Percentiles rank a stretch among this genome's conserved stretches.
These are phyloP conservation scores for Pithys albifrons DNA, from an alignment of 2,113 vertebrate genomes.

Conservation along the genomic window DNA sequence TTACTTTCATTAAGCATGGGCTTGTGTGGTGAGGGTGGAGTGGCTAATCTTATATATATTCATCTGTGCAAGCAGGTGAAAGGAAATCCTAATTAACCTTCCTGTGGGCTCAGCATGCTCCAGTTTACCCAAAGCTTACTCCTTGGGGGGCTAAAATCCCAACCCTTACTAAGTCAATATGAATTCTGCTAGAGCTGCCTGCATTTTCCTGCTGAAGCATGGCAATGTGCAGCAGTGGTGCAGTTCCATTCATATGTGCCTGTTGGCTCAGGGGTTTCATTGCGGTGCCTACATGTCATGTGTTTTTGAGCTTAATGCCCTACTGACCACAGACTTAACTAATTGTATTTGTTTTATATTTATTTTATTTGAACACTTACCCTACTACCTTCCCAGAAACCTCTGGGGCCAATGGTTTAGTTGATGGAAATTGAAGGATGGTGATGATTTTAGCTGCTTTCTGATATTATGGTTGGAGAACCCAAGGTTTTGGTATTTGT, in stretches of 20 bases:
- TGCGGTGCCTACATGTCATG: neutral
- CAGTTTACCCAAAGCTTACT: neutral
- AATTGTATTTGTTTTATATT: neutral
- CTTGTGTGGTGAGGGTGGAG: neutral
- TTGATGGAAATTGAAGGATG: neutral
- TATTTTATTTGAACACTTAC: neutral
- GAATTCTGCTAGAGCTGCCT: neutral
- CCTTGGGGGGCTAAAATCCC: neutral
- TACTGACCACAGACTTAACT: rapidly evolving
- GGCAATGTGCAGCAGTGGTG: rapidly evolving
- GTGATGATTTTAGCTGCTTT: neutral
- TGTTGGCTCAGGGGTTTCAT: rapidly evolving
- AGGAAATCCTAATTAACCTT: constrained; percentile 19
- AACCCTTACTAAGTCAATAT: neutral
- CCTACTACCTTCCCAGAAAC: neutral
- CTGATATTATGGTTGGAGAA: rapidly evolving
- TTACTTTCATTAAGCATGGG: neutral
- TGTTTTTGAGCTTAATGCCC: neutral
- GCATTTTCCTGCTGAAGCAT: neutral
- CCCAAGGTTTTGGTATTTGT: rapidly evolving
- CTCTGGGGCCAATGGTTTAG: neutral
- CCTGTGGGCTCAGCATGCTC: neutral
- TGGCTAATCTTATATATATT: constrained; percentile 25
- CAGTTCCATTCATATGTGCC: rapidly evolving
- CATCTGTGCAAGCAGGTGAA: neutral